These are phyloP conservation scores for Artibeus jamaicensis DNA, from an alignment of 2,797 vertebrate genomes.

Conservation along the genomic window DNA sequence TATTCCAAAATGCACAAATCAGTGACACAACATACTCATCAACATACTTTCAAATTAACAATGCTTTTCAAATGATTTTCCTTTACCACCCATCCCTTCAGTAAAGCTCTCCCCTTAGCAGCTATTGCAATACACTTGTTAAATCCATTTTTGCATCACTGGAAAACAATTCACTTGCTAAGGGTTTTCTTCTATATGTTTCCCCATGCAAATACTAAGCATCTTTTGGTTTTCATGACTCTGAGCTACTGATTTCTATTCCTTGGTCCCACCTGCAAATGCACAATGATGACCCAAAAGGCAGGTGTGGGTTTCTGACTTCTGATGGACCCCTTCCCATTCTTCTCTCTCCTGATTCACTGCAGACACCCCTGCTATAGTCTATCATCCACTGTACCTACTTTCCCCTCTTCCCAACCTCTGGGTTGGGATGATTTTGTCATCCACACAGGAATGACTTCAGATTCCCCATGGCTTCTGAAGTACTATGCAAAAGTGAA, in stretches of 20 bases:
- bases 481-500: background rate
- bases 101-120: background rate
- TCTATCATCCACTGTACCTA: background rate
- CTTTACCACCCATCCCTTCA: background rate
- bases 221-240: background rate
- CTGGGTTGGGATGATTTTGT: background rate
- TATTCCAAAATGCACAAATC: constrained; percentile 12
- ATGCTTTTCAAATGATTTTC: background rate
- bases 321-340: background rate
- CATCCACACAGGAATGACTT: background rate
- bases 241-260: background rate
- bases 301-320: background rate
- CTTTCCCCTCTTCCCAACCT: background rate
- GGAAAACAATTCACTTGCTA: background rate
- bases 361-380: background rate
- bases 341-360: background rate
- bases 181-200: background rate
- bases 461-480: background rate
- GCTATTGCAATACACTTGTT: background rate
- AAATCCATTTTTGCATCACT: background rate
- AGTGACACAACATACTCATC: background rate
- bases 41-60: background rate
- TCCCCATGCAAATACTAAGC: background rate
- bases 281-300: background rate
- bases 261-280: background rate